Percentiles rank a stretch among this genome's conserved stretches.
phyloP scores from a whole-genome alignment of 2,797 vertebrate genomes.

The Coilia nasus region DNA sequence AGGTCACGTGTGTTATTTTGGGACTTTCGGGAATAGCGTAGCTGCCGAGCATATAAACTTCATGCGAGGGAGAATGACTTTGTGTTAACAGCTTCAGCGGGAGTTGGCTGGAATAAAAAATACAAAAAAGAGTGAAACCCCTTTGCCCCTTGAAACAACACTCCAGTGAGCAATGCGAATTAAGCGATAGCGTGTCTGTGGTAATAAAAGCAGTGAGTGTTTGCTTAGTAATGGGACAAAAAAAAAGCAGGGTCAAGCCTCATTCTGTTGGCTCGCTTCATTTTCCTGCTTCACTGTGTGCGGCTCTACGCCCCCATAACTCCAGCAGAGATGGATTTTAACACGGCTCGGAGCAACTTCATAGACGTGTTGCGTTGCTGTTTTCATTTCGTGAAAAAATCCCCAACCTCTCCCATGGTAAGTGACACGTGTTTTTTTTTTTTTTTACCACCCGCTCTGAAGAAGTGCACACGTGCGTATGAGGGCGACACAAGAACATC shows the following conservation, averaged over 20 bases:
- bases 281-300: not conserved
- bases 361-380: constrained; percentile 32
- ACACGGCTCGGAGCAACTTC: not conserved
- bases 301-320: constrained; percentile 26
- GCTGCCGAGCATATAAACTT: not conserved
- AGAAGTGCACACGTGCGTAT: not conserved
- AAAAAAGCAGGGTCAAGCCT: not conserved
- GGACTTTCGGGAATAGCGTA: not conserved
- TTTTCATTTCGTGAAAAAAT: constrained; percentile 50
- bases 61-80: not conserved
- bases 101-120: not conserved
- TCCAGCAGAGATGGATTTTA: constrained; percentile 26
- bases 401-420: not conserved
- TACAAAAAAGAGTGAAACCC: not conserved
- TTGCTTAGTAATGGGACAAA: not conserved
- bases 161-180: not conserved
- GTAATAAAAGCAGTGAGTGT: constrained; percentile 8
- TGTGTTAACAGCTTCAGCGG: not conserved
- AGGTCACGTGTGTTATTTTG: not conserved
- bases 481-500: not conserved
- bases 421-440: not conserved
- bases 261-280: not conserved
- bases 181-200: not conserved
- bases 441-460: not conserved
- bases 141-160: constrained; percentile 18